phyloP scores from a whole-genome alignment of 2,888 invertebrate species.

The Drosophila testacea region DNA sequence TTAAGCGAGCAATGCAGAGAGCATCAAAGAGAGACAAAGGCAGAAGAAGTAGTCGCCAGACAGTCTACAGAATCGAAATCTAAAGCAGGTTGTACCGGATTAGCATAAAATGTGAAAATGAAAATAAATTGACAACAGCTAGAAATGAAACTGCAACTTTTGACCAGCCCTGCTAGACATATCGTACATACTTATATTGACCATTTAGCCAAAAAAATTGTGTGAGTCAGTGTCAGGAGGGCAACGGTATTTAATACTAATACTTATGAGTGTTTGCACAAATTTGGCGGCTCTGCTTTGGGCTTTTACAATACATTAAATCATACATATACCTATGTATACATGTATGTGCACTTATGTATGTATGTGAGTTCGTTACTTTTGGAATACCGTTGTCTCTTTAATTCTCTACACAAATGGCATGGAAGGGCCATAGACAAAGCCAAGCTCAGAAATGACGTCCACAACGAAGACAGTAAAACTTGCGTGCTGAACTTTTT shows the following conservation, averaged over 20 bases:
- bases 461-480: conserved; percentile 54
- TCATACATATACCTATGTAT: not conserved
- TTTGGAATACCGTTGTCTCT: conserved; percentile 70
- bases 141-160: conserved; percentile 27
- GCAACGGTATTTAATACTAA: conserved; percentile 43
- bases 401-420: conserved; percentile 69
- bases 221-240: conserved; percentile 6
- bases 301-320: conserved; percentile 12
- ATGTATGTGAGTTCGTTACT: conserved; percentile 44
- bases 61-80: conserved; percentile 54
- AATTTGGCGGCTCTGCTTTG: conserved; percentile 20
- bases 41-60: conserved; percentile 51
- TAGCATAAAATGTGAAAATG: conserved; percentile 35
- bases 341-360: not conserved
- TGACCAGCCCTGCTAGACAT: conserved; percentile 7
- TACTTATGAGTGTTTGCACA: conserved; percentile 18
- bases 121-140: conserved; percentile 28
- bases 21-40: conserved; percentile 6
- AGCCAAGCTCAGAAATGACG: conserved; percentile 38
- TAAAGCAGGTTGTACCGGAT: conserved; percentile 29
- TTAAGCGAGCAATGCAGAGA: conserved; percentile 15
- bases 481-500: conserved; percentile 63
- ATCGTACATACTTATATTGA: not conserved
- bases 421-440: conserved; percentile 54
- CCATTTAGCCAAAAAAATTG: conserved; percentile 10